Evolutionary conservation across 2,888 invertebrate species (phyloP).

Genomic region (Linyphia triangularis): DNA sequence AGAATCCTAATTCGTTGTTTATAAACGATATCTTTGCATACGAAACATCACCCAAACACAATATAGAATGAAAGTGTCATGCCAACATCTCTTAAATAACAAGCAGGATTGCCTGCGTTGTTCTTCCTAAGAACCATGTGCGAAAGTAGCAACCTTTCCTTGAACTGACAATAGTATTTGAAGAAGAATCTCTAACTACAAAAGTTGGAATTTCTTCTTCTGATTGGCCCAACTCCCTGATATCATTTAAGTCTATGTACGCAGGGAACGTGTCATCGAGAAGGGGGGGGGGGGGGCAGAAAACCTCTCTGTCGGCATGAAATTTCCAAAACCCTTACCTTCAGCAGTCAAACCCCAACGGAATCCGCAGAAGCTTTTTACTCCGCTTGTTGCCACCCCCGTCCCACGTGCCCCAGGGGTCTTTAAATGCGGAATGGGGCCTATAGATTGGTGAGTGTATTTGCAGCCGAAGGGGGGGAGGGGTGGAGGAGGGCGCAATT

Average conservation of each 20-base stretch:
- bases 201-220: no score
- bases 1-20: no score
- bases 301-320: slow-evolving; percentile 58
- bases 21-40: no score
- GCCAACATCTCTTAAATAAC: no score
- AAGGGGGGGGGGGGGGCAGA: neutral
- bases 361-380: slow-evolving; percentile 56
- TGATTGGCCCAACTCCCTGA: no score
- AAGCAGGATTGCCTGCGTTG: no score
- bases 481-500: slow-evolving; percentile 45
- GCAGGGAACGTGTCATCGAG: neutral
- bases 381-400: slow-evolving; percentile 20
- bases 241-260: neutral
- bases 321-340: slow-evolving; percentile 57
- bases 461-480: slow-evolving; percentile 13
- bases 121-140: no score
- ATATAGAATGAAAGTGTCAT: no score
- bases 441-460: slow-evolving; percentile 56
- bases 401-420: slow-evolving; percentile 34
- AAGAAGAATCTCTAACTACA: no score
- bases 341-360: slow-evolving; percentile 40
- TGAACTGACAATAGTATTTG: no score
- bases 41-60: no score
- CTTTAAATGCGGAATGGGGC: slow-evolving; percentile 52
- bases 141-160: no score